Percentiles rank a stretch among this genome's conserved stretches.
Conservation (phyloP, 2,113 vertebrate species). For the Microcebus murinus region DNA sequence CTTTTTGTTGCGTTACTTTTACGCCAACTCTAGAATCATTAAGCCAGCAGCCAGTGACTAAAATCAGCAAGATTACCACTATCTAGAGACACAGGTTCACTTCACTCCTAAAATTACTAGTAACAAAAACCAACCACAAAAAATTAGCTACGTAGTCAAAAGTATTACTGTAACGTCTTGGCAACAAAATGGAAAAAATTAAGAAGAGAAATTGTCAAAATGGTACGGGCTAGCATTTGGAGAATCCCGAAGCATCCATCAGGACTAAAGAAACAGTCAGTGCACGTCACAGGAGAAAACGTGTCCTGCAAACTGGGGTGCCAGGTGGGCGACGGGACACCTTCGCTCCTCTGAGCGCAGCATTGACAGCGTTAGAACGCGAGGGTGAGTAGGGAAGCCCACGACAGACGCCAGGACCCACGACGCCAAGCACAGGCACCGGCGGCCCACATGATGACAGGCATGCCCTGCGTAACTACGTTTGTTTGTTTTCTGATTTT, state of each 20-base stretch:
- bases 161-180: not conserved
- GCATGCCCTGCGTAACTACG: no score
- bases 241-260: not conserved
- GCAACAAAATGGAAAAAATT: not conserved
- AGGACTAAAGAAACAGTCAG: not conserved
- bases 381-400: not conserved
- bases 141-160: not conserved
- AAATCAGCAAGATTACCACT: not conserved
- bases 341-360: not conserved
- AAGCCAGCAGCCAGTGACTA: not conserved
- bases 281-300: not conserved
- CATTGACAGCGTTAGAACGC: not conserved
- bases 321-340: not conserved
- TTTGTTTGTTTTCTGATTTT: no score
- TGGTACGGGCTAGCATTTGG: not conserved
- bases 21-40: not conserved
- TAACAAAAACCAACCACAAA: not conserved
- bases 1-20: not conserved
- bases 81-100: not conserved
- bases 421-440: no score
- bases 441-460: no score
- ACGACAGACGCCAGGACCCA: accelerated
- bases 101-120: not conserved
- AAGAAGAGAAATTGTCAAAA: not conserved
- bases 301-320: not conserved